A percentile compares a stretch with the other conserved stretches of the same genome.
Conservation (phyloP, 2,888 invertebrate genomes). For the Agrochola macilenta region DNA sequence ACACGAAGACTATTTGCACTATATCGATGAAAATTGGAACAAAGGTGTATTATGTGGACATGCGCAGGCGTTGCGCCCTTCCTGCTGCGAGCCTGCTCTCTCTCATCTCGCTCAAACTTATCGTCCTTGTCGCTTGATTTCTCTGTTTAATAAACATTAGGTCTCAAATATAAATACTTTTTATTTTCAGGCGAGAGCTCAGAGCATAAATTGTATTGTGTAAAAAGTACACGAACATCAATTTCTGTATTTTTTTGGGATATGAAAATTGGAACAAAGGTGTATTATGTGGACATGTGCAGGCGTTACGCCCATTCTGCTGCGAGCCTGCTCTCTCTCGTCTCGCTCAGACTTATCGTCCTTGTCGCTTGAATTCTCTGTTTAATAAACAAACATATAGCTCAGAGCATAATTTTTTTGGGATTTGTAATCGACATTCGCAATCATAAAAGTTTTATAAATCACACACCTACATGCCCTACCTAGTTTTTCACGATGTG, state of each 20-base stretch:
- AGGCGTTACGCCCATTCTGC: not conserved
- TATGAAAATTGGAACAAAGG: not conserved
- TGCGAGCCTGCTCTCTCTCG: not conserved
- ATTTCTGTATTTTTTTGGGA: too few species aligned
- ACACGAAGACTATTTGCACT: not conserved
- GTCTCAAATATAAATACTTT: too few species aligned
- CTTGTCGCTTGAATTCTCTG: not conserved
- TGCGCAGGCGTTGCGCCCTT: not conserved
- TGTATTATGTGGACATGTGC: not conserved
- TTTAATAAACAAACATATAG: not conserved
- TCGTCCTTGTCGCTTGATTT: not conserved
- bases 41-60: too few species aligned
- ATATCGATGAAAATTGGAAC: not conserved
- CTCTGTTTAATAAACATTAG: not conserved
- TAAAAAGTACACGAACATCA: not conserved
- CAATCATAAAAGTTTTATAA: not conserved
- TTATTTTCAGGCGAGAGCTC: not conserved
- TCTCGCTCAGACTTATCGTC: not conserved
- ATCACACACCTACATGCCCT: not conserved
- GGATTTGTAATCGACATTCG: not conserved
- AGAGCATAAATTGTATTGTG: too few species aligned
- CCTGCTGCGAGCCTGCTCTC: not conserved
- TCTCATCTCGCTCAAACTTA: not conserved
- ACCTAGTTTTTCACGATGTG: not conserved
- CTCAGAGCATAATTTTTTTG: not conserved